These are phyloP conservation scores for Microtus ochrogaster DNA, from an alignment of 2,113 vertebrate genomes.

Conservation along the genomic window DNA sequence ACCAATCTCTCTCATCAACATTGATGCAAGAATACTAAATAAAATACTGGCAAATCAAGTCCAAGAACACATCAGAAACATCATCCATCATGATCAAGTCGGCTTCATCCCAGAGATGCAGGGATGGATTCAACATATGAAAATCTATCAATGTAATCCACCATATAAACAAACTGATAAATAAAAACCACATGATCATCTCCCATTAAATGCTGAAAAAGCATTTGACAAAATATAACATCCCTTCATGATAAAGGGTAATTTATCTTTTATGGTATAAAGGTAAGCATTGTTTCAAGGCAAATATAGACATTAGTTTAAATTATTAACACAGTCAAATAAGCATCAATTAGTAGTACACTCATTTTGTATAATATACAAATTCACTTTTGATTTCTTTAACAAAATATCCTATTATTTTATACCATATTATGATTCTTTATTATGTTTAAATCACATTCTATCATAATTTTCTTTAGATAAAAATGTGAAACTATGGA, in stretches of 20 bases:
- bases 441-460: neutral
- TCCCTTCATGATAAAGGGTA: neutral
- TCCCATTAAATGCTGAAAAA: no score
- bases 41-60: no score
- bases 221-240: no score
- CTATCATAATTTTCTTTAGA: neutral
- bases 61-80: no score
- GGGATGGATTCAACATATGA: no score
- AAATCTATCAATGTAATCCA: no score
- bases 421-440: neutral
- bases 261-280: neutral
- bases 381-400: conserved; percentile 2
- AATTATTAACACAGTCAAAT: neutral
- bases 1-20: no score
- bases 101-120: no score
- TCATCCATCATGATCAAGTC: no score
- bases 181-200: no score
- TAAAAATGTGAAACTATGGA: neutral
- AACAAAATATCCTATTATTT: neutral
- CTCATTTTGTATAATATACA: neutral
- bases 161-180: no score
- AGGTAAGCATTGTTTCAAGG: neutral
- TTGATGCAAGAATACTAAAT: no score
- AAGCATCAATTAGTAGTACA: neutral
- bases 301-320: neutral